Evolutionary conservation across 2,113 vertebrate species (phyloP), one percentile per base, ranked within the genome.

Genomic region (Pangasianodon gigas): DNA sequence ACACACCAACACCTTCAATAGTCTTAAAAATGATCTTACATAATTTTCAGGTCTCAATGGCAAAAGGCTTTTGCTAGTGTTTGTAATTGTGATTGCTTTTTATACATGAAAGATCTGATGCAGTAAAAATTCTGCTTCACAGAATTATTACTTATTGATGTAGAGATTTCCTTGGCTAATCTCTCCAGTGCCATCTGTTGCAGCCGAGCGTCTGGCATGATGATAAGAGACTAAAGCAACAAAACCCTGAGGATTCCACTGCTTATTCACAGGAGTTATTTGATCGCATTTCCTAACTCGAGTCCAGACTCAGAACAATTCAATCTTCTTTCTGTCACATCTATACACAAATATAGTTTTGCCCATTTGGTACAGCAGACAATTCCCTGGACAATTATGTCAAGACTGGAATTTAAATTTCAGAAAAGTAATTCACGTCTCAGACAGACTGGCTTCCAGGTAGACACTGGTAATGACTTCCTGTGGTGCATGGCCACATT

Each of bases 281-380:
- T 77, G 46, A 83, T 86, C 60, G 21, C 65, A 86, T 56, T 88
- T 62, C 44, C 71, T 19, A 90, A 52, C 62, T 89, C 65, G 37
- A 37, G 32, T 74, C 29, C 52, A 82, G 41, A 82, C 29, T 83
- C 81, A 29, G 75, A 62, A 85, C 81, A 85, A 79, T 32, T 52
- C 52, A 80, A 79, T 90, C 48, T 69, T 69, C 77, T 87, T 60
- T 71, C 52, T 86, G 37, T 82, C 81, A 74, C 51, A 65, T 85
- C 44, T 32, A 51, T 46, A 85, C 62, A 86, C 74, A 90, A 88
- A 88, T 71, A 71, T 26, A 88, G 51, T 88, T 79, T 84, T 65
- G 11, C 24, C 44, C 2, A 77, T 67, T 84, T 84, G 75, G 19
- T 14, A 67, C 6, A 54, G 80, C 19, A 26, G 48, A 51, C 52